These are phyloP conservation scores for Tubiluchus corallicola DNA, from an alignment of 2,888 invertebrate species.

Conservation along the genomic window DNA sequence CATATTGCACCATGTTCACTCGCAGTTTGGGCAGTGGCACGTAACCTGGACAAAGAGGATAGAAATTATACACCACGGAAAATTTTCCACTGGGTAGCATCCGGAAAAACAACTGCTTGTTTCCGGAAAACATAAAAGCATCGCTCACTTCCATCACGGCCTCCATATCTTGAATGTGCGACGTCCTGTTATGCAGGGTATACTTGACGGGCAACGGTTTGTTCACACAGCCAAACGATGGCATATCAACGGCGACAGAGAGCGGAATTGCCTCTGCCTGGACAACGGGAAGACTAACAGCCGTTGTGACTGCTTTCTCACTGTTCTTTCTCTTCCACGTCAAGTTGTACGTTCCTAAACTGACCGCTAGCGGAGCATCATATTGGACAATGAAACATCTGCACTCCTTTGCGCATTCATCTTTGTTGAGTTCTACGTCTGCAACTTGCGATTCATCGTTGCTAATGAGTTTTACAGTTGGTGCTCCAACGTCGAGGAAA, in stretches of 20 bases:
- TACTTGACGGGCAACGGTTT: conserved; percentile 29
- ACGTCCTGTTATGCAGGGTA: conserved; percentile 49
- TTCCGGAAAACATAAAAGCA: conserved; percentile 85
- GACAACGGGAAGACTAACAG: too few species aligned
- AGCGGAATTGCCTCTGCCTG: too few species aligned
- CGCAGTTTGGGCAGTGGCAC: conserved; percentile 43
- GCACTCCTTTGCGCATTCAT: too few species aligned
- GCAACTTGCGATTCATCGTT: too few species aligned
- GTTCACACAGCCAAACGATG: not conserved
- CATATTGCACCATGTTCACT: conserved; percentile 30
- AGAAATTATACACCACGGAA: conserved; percentile 46
- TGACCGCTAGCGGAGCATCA: too few species aligned
- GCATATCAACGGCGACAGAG: not conserved
- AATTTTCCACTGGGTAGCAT: conserved; percentile 28
- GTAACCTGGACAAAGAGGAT: conserved; percentile 53
- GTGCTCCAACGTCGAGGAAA: too few species aligned
- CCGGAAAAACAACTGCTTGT: conserved; percentile 43
- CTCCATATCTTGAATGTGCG: conserved; percentile 54
- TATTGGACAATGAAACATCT: too few species aligned
- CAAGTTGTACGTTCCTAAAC: conserved; percentile 16
- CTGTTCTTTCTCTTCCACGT: conserved; percentile 19
- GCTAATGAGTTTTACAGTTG: too few species aligned
- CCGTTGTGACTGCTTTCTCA: conserved; percentile 22
- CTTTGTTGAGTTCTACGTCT: too few species aligned
- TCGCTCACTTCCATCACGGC: conserved; percentile 51